phyloP scores from a whole-genome alignment of 2,113 vertebrate species.

The Copsychus sechellarum region DNA sequence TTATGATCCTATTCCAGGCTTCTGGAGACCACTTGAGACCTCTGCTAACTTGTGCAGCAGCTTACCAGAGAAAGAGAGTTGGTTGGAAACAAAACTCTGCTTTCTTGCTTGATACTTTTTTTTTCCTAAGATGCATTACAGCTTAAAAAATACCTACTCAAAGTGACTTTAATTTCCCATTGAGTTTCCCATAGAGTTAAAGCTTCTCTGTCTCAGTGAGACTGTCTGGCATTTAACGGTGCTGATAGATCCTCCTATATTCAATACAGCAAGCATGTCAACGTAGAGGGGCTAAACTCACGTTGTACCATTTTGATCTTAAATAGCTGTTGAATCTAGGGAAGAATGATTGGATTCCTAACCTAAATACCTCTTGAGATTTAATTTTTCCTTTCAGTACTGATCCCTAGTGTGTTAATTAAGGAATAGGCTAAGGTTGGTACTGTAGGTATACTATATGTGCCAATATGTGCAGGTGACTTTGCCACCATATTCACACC shows the following conservation, averaged over 20 bases:
- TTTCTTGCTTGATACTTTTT: neutral
- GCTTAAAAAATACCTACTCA: neutral
- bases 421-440: neutral
- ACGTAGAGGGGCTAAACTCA: neutral
- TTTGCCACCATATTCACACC: neutral
- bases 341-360: neutral
- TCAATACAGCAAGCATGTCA: neutral
- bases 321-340: neutral
- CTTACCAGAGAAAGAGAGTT: constrained; percentile 48
- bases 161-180: neutral
- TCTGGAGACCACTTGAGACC: constrained; percentile 33
- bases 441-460: neutral
- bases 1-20: constrained; percentile 1
- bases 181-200: neutral
- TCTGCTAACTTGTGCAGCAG: constrained; percentile 38
- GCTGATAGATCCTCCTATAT: neutral
- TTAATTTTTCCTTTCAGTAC: neutral
- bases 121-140: neutral
- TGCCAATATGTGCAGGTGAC: neutral
- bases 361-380: neutral
- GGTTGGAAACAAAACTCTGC: constrained; percentile 23
- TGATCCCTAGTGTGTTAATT: neutral
- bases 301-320: neutral
- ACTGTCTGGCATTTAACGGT: neutral
- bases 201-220: neutral